These are phyloP conservation scores for Loripinus fragilis DNA, from an alignment of 2,888 invertebrate species.

Conservation along the genomic window DNA sequence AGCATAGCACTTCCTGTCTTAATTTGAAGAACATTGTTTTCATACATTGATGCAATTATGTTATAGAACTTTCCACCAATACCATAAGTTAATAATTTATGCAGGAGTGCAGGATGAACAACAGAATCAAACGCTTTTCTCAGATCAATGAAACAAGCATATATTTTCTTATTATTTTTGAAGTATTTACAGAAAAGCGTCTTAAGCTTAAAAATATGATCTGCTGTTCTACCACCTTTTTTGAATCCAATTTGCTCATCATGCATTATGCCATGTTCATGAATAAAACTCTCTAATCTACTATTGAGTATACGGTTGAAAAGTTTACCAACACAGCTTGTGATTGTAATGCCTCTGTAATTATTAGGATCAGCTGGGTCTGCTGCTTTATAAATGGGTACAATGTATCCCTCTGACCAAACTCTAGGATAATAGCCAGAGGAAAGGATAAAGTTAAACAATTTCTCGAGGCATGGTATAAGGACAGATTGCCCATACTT, in stretches of 20 bases:
- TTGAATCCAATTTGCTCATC: conserved; percentile 21
- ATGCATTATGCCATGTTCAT: conserved; percentile 7
- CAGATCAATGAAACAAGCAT: conserved; percentile 18
- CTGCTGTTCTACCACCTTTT: not conserved
- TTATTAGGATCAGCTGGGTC: not conserved
- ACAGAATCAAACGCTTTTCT: conserved; percentile 20
- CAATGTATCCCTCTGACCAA: conserved; percentile 1
- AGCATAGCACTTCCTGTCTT: not conserved
- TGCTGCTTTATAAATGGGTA: conserved; percentile 15
- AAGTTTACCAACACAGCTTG: conserved; percentile 11
- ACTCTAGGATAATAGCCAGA: conserved; percentile 6
- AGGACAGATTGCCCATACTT: conserved; percentile 6
- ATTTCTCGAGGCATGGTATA: not conserved
- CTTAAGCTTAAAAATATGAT: conserved; percentile 12
- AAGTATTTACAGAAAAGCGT: conserved; percentile 11
- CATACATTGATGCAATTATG: conserved; percentile 1
- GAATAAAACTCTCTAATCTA: not conserved
- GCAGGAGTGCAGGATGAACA: not conserved
- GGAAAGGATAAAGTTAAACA: conserved; percentile 13
- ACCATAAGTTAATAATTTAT: not conserved
- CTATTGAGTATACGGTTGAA: conserved; percentile 8
- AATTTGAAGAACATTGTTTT: conserved; percentile 5
- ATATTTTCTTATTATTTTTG: not conserved
- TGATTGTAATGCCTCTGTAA: conserved; percentile 1
- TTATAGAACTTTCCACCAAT: not conserved